These are phyloP conservation scores for Australoheros facetus DNA, from an alignment of 2,797 vertebrate genomes.

Conservation along the genomic window DNA sequence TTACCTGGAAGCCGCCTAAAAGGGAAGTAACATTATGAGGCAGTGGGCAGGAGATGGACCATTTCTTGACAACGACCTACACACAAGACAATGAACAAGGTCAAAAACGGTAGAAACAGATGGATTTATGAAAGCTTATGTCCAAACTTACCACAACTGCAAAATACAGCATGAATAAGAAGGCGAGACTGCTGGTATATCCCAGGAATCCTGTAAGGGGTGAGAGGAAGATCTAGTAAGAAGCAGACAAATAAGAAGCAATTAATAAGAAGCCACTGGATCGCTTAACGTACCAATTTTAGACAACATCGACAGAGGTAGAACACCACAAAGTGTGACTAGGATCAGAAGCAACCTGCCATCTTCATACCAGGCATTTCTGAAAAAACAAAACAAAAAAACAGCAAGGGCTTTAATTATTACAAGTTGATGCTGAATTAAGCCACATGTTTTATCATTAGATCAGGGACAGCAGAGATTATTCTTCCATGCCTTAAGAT, in stretches of 20 bases:
- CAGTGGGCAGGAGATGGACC: conserved; percentile 92
- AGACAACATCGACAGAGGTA: conserved; percentile 90
- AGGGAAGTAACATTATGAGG: conserved; percentile 73
- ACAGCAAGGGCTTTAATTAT: conserved; percentile 12
- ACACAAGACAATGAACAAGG: conserved; percentile 17
- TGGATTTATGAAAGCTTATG: not conserved
- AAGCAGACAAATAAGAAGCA: not conserved
- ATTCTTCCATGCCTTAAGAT: conserved; percentile 76
- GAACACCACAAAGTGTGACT: conserved; percentile 84
- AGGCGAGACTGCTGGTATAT: conserved; percentile 95
- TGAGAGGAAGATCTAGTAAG: not conserved
- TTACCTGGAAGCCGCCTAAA: conserved; percentile 59
- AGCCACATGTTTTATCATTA: conserved; percentile 20
- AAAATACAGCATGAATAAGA: conserved; percentile 95
- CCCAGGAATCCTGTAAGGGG: conserved; percentile 92
- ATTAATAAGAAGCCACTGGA: not conserved
- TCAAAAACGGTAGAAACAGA: not conserved
- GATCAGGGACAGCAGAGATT: conserved; percentile 69
- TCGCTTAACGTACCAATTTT: conserved; percentile 89
- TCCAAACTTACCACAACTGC: conserved; percentile 89
- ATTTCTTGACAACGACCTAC: conserved; percentile 92
- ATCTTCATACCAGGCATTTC: conserved; percentile 89
- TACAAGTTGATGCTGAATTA: conserved; percentile 9
- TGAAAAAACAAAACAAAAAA: conserved; percentile 49
- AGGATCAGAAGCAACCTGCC: conserved; percentile 86